phyloP scores from a whole-genome alignment of 1,140 invertebrate species.

The Leptoteleia sp. region DNA sequence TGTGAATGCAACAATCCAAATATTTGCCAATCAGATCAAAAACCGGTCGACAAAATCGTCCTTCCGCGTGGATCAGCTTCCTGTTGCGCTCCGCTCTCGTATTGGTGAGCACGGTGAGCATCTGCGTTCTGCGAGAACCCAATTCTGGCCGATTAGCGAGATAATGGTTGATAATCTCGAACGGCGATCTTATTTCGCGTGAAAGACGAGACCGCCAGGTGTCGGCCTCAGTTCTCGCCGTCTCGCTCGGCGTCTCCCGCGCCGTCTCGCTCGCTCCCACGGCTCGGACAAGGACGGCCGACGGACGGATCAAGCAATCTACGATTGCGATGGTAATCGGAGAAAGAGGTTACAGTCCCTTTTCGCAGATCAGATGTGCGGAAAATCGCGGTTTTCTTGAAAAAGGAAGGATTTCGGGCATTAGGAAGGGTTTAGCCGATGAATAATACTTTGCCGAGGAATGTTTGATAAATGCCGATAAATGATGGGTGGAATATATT shows the following conservation, averaged over 20 bases:
- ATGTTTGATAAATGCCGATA: conserved; percentile 38
- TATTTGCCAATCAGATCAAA: conserved; percentile 80
- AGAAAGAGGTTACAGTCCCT: conserved; percentile 57
- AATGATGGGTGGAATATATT: conserved; percentile 26
- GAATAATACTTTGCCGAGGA: conserved; percentile 7
- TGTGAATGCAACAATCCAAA: conserved; percentile 81
- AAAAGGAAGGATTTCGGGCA: conserved; percentile 20
- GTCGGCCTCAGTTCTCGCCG: conserved; percentile 32
- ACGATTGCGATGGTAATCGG: conserved; percentile 56
- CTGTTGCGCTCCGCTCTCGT: conserved; percentile 61
- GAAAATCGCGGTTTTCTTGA: conserved; percentile 56
- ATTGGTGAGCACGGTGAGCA: conserved; percentile 42
- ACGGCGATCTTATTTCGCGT: conserved; percentile 68
- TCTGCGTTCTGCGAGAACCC: conserved; percentile 42
- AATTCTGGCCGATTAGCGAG: conserved; percentile 67
- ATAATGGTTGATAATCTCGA: conserved; percentile 67
- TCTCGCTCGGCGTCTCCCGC: too few relatives aligned
- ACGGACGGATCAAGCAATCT: too few relatives aligned
- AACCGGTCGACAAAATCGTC: conserved; percentile 50
- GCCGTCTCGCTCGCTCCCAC: conserved; percentile 5
- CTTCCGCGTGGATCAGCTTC: conserved; percentile 62
- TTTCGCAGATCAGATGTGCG: conserved; percentile 49
- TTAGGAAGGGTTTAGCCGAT: conserved; percentile 3
- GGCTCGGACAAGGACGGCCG: conserved; percentile 8
- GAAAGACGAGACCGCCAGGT: conserved; percentile 68